These are phyloP conservation scores for Penaeus indicus DNA, from an alignment of 1,140 invertebrate genomes.

Conservation along the genomic window DNA sequence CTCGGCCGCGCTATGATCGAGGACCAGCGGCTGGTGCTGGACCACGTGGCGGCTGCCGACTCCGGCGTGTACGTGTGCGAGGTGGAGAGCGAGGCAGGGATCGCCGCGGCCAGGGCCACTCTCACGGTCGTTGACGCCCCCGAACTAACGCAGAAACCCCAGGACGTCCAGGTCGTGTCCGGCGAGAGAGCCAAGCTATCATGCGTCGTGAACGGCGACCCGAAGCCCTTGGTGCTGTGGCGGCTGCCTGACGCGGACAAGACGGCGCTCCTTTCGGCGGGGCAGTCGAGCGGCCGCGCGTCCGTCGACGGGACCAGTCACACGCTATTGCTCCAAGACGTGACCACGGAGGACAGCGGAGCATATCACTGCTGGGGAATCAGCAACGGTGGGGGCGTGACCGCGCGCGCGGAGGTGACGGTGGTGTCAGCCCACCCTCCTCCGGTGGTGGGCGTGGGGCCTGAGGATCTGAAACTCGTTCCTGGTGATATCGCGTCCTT, in stretches of 20 bases:
- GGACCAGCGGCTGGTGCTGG: constrained; percentile 74
- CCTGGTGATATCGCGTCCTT: constrained; percentile 24
- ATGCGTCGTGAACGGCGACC: constrained; percentile 60
- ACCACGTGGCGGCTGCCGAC: constrained; percentile 80
- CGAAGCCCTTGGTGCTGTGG: constrained; percentile 60
- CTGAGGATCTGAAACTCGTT: constrained; percentile 35
- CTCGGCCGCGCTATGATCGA: constrained; percentile 81
- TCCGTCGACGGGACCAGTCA: constrained; percentile 28
- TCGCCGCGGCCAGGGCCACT: constrained; percentile 79
- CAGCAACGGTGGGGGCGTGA: constrained; percentile 51
- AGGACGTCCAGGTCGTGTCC: constrained; percentile 37
- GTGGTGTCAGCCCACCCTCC: constrained; percentile 52
- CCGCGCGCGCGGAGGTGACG: constrained; percentile 35
- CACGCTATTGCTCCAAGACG: neutral
- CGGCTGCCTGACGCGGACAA: constrained; percentile 55
- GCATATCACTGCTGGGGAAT: constrained; percentile 47
- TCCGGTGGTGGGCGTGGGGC: constrained; percentile 45
- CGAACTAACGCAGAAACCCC: constrained; percentile 30
- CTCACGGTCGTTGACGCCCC: constrained; percentile 74
- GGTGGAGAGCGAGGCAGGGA: constrained; percentile 83
- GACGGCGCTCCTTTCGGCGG: constrained; percentile 47
- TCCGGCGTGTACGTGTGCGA: constrained; percentile 87
- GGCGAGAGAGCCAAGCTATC: constrained; percentile 34
- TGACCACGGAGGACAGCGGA: constrained; percentile 71
- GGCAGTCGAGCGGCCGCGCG: constrained; percentile 27